phyloP scores from a whole-genome alignment of 2,797 vertebrate genomes.

The Chelonia mydas region DNA sequence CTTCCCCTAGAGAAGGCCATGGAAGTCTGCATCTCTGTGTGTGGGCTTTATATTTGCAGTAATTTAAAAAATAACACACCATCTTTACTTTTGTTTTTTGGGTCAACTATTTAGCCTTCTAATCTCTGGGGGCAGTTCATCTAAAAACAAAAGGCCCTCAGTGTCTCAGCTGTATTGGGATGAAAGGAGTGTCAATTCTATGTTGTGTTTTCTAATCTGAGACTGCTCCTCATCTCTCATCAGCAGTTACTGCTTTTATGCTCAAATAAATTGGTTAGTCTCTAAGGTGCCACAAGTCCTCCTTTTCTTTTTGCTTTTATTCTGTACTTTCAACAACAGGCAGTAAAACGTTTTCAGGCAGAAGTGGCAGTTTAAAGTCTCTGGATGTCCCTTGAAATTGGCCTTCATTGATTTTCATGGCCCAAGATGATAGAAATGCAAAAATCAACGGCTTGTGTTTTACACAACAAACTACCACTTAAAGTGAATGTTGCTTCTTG shows the following conservation, averaged over 20 bases:
- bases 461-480: neutral
- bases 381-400: neutral
- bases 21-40: neutral
- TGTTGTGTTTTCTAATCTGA: neutral
- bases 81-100: neutral
- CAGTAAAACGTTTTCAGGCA: neutral
- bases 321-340: neutral
- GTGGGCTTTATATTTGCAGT: neutral
- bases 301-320: no score
- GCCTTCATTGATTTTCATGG: neutral
- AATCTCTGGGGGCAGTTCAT: neutral
- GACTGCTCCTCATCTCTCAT: neutral
- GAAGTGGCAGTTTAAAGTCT: neutral
- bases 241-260: conserved; percentile 11
- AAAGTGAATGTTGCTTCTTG: neutral
- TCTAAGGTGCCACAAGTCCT: no score
- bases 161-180: neutral
- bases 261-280: no score
- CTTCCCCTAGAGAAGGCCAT: neutral
- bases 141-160: neutral
- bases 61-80: neutral
- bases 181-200: neutral
- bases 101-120: neutral
- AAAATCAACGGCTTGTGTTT: neutral
- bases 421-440: neutral